Evolutionary conservation across 2,797 vertebrate genomes (phyloP).

Genomic region (Neosilurus hyrtlii): DNA sequence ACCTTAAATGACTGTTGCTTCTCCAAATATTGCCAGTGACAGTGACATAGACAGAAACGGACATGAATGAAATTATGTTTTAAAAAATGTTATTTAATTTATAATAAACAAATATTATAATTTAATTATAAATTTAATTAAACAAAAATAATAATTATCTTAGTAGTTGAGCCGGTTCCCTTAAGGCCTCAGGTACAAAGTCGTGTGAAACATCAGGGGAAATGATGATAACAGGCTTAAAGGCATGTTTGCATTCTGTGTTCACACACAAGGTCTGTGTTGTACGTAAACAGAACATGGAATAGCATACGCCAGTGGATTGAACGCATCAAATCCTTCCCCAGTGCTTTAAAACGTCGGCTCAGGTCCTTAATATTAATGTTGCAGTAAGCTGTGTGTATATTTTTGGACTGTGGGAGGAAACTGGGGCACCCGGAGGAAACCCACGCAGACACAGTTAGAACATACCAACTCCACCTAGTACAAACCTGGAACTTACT

Average conservation of each 20-base stretch:
- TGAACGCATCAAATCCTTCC: neutral
- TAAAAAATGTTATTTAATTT: too few species aligned
- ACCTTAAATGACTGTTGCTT: neutral
- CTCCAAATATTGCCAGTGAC: neutral
- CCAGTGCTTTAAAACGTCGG: neutral
- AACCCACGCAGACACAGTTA: too few species aligned
- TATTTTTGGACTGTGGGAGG: too few species aligned
- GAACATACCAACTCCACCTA: too few species aligned
- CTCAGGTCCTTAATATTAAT: neutral
- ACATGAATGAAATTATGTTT: neutral
- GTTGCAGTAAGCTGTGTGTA: neutral
- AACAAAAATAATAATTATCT: neutral
- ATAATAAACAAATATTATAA: too few species aligned
- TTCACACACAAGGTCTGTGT: neutral
- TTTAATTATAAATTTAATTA: too few species aligned
- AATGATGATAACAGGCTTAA: conserved; percentile 1
- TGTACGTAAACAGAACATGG: neutral
- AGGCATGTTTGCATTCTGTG: neutral
- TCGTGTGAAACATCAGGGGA: neutral
- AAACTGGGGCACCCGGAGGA: too few species aligned
- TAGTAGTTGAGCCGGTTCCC: neutral
- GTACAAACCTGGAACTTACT: too few species aligned
- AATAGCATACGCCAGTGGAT: neutral
- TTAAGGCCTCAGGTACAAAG: neutral
- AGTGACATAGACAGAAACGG: neutral